These are phyloP conservation scores for Andricus grossulariae DNA, from an alignment of 1,140 invertebrate genomes.

Conservation along the genomic window DNA sequence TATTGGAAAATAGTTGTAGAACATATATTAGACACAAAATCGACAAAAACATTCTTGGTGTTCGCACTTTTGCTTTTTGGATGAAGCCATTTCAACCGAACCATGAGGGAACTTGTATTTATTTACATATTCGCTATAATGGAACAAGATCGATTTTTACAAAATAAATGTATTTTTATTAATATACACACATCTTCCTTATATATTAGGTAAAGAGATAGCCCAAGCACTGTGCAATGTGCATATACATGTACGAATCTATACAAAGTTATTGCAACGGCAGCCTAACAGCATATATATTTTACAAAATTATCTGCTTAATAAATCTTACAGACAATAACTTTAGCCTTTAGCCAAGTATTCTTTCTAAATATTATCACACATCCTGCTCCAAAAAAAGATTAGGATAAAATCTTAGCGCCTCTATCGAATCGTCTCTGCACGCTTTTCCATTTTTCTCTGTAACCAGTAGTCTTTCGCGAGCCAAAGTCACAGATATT, in stretches of 20 bases:
- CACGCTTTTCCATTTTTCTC: slow-evolving; percentile 92
- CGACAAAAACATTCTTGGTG: too few relatives aligned
- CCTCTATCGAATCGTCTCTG: slow-evolving; percentile 95
- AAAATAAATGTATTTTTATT: slow-evolving; percentile 2
- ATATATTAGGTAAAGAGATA: background rate
- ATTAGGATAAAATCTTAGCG: slow-evolving; percentile 94
- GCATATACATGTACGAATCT: too few relatives aligned
- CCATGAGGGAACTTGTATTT: too few relatives aligned
- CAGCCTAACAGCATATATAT: background rate
- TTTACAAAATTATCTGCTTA: background rate
- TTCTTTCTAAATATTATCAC: slow-evolving; percentile 51
- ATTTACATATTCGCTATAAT: too few relatives aligned
- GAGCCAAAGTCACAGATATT: slow-evolving; percentile 92
- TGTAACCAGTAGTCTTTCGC: slow-evolving; percentile 88
- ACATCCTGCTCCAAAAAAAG: slow-evolving; percentile 79
- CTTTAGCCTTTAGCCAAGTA: too few relatives aligned
- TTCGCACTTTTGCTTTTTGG: too few relatives aligned
- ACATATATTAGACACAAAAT: too few relatives aligned
- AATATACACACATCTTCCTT: background rate
- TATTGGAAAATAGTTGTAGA: too few relatives aligned
- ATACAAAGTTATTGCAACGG: background rate
- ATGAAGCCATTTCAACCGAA: too few relatives aligned
- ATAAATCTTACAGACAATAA: background rate
- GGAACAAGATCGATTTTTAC: background rate
- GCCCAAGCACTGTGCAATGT: background rate